phyloP scores from a whole-genome alignment of 2,888 invertebrate genomes.

The Oxystoma pomonae region DNA sequence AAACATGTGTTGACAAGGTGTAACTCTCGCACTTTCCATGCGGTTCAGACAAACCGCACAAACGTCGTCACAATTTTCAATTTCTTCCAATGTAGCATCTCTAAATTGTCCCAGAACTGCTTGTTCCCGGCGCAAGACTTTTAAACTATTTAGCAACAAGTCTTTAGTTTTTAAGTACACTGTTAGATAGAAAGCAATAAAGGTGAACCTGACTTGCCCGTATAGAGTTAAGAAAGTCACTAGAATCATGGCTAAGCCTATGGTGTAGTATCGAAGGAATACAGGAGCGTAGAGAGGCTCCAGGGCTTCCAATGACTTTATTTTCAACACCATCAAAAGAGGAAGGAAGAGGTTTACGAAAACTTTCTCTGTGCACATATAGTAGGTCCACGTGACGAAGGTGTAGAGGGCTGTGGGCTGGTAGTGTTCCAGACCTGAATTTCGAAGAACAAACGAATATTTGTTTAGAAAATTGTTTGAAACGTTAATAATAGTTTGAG shows the following conservation, averaged over 20 bases:
- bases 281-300: slow-evolving; percentile 67
- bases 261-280: slow-evolving; percentile 57
- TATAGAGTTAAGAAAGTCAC: slow-evolving; percentile 53
- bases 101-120: slow-evolving; percentile 60
- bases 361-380: slow-evolving; percentile 67
- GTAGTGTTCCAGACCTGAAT: slow-evolving; percentile 58
- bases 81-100: slow-evolving; percentile 61
- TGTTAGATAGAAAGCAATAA: slow-evolving; percentile 60
- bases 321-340: slow-evolving; percentile 54
- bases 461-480: no score
- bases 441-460: no score
- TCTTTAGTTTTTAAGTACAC: slow-evolving; percentile 64
- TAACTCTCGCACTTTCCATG: slow-evolving; percentile 69
- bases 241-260: slow-evolving; percentile 54
- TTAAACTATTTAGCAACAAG: slow-evolving; percentile 54
- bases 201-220: slow-evolving; percentile 57
- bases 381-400: slow-evolving; percentile 63
- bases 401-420: slow-evolving; percentile 65
- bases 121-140: slow-evolving; percentile 56
- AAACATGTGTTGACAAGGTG: slow-evolving; percentile 76
- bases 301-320: slow-evolving; percentile 65
- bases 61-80: slow-evolving; percentile 67
- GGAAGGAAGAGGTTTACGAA: slow-evolving; percentile 64
- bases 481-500: no score
- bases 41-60: slow-evolving; percentile 72